These are phyloP conservation scores for Allobates femoralis DNA, from an alignment of 2,797 vertebrate genomes.

Conservation along the genomic window DNA sequence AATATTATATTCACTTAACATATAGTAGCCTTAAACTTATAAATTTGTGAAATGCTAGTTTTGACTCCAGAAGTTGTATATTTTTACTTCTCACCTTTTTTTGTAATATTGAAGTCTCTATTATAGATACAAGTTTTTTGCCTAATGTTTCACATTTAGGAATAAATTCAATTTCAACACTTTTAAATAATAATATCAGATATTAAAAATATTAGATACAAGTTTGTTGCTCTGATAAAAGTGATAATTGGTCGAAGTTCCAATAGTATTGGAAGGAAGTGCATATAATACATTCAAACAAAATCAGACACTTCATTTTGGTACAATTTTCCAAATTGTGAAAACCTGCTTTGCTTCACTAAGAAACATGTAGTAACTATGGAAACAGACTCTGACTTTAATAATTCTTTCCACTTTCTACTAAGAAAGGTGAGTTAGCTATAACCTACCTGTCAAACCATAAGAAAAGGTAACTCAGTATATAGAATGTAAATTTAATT, in stretches of 20 bases:
- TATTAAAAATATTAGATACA: not conserved
- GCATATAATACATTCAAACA: not conserved
- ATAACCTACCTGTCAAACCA: not conserved
- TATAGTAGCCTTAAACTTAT: too few species aligned
- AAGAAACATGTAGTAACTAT: conserved; percentile 6
- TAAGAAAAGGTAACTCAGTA: not conserved
- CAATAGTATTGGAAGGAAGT: not conserved
- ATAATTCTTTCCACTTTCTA: not conserved
- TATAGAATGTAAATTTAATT: not conserved
- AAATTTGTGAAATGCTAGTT: too few species aligned
- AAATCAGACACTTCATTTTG: not conserved
- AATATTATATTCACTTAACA: too few species aligned
- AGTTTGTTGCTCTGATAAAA: not conserved
- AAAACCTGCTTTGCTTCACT: not conserved
- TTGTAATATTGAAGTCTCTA: too few species aligned
- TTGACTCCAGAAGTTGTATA: too few species aligned
- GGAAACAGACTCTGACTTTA: not conserved
- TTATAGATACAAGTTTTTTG: not conserved
- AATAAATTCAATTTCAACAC: not conserved
- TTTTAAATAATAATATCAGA: not conserved
- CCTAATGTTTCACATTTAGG: not conserved
- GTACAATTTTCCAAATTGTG: not conserved
- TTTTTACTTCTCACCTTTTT: too few species aligned
- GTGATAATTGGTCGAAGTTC: not conserved
- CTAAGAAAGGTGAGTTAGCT: conserved; percentile 1